phyloP scores from a whole-genome alignment of 2,113 vertebrate genomes.

The Zosterops pallidus region DNA sequence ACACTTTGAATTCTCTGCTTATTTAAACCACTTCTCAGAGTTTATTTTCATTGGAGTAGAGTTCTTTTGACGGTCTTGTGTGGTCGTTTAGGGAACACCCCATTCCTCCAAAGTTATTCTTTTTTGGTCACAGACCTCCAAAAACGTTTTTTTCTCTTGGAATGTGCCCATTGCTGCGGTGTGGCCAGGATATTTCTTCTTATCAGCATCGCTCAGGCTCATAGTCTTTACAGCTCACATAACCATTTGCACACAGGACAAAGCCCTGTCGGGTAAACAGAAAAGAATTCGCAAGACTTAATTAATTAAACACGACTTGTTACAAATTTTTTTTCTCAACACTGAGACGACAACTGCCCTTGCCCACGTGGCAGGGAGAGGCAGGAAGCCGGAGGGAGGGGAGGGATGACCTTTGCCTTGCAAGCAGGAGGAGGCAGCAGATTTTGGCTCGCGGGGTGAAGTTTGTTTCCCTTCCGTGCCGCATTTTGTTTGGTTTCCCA shows the following conservation, averaged over 20 bases:
- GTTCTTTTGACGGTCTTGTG: background rate
- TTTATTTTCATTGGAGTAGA: background rate
- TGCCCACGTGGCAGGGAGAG: rapidly evolving
- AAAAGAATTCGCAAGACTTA: background rate
- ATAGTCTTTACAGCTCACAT: background rate
- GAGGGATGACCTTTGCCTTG: rapidly evolving
- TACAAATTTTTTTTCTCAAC: background rate
- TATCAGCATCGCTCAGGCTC: background rate
- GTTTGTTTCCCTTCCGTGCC: rapidly evolving
- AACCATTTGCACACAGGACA: background rate
- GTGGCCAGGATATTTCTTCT: background rate
- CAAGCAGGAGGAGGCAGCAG: background rate
- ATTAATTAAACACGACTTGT: background rate
- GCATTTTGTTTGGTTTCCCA: rapidly evolving
- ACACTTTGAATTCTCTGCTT: background rate
- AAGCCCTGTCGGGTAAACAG: rapidly evolving
- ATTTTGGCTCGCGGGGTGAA: rapidly evolving
- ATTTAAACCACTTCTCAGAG: background rate
- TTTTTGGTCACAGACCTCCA: background rate
- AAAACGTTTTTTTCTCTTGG: background rate
- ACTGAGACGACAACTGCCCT: rapidly evolving
- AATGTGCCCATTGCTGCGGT: background rate
- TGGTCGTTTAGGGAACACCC: background rate
- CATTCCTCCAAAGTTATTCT: background rate
- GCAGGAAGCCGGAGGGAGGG: rapidly evolving